Base-by-base conservation (phyloP, 2,888 invertebrate genomes). In the Meta bourneti region DNA sequence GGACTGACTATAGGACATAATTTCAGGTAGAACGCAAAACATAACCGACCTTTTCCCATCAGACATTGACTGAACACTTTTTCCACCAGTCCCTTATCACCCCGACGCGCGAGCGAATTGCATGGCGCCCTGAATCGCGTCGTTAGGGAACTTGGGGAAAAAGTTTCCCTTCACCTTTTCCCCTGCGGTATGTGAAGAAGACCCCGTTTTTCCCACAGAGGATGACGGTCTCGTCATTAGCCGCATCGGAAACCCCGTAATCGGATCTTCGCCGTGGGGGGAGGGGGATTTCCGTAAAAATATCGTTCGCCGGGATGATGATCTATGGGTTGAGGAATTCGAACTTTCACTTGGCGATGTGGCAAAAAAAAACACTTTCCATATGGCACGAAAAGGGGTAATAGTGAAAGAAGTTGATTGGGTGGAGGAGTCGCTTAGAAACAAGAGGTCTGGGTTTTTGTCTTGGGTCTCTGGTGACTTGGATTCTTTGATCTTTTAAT, bases 171-270 rank as follows among this genome's bases (percentile, higher is more conserved):
- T 5, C 7, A 51, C 49, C 4, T 19, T 49, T 51, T 77, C 19
- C 79, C 7, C 61, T 61, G 7, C 61, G 5, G 16, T 16, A 6
- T 16, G 78, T n/a, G 52, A 78, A 16, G 11, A 61, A 51, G 78
- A 75, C n/a, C 48, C 75, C 34, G 74, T 84, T 75, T n/a, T 19
- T 16, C 11, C 13, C 19, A 52, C 16, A 19, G 11, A 82, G 82
- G 72, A 82, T 70, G 49, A 51, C 51, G 52, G 52, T 16, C 74
- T n/a, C 74, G 74, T 84, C 84, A 84, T 84, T 84, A 84, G 75
- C 74, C 61, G 75, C 82, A 71, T 72, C 82, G 52, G 82, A 82
- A 71, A 82, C 82, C 72, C 11, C 71, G 82, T 49, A 75, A 84
- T 48, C 74, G 48, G 84, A 84, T 49, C 34, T 5, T 19, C 13